Base-by-base conservation (phyloP, 2,113 vertebrate genomes). In the Anser cygnoides region DNA sequence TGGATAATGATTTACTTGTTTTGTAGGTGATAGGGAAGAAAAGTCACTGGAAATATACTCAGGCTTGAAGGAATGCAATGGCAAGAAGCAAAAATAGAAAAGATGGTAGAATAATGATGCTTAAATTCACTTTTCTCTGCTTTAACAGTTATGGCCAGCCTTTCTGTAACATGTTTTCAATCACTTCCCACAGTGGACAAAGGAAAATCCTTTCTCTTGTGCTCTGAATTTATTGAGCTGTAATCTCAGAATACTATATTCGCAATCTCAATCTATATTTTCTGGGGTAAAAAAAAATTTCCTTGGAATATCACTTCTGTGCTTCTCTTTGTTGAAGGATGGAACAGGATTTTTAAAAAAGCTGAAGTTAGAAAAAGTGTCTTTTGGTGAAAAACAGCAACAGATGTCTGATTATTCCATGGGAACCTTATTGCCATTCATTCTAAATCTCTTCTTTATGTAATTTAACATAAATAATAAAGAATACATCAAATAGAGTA, bases 331-430 rank as follows among this genome's bases (percentile, higher is more conserved):
- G n/a, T 73, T 70, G 41, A 92, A 89, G 41, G 61, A 73, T 11
- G 49, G 79, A 74, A 55, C 26, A n/a, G 63, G 89, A 39, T 90
- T 94, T 95, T 93, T 46, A 67, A 92, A 94, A 93, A 93, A 44
- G 9, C 71, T 87, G 74, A 90, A 89, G 84, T 93, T 96, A 96
- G 75, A 91, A 92, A 89, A 94, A 78, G 78, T 63, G 63, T 22
- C n/a, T 96, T 96, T 78, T 54, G 92, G 74, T 94, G 71, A 95
- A 96, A 97, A 97, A 95, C 87, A 97, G 85, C 83, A 95, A 78
- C 96, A 97, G 96, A 96, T 97, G 89, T 96, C 91, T 97, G 83
- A 96, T 96, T 92, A 96, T 94, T 96, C 91, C 74, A 82, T 76
- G 62, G 39, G 78, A 96, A 96, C 41, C 89, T 93, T 96, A 92